phyloP scores from a whole-genome alignment of 1,140 invertebrate genomes.

The Drosophila busckii region DNA sequence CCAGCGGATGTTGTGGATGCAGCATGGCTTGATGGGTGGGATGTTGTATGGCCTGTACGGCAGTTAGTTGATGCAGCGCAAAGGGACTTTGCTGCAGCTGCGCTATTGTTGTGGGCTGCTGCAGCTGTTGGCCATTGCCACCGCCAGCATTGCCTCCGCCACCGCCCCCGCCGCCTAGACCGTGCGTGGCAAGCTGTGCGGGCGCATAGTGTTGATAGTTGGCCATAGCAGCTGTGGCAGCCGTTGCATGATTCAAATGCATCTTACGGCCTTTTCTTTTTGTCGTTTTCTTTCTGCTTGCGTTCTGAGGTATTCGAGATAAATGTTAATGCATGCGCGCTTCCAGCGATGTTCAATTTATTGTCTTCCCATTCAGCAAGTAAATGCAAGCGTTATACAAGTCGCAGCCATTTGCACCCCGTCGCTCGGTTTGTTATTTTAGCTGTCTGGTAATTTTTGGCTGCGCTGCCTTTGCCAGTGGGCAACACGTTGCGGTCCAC shows the following conservation, averaged over 20 bases:
- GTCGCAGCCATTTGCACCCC: slow-evolving; percentile 54
- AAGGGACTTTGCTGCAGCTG: slow-evolving; percentile 67
- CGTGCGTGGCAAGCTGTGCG: slow-evolving; percentile 61
- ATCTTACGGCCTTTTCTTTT: slow-evolving; percentile 35
- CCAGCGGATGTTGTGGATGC: slow-evolving; percentile 72
- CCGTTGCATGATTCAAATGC: slow-evolving; percentile 77
- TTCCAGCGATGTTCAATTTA: slow-evolving; percentile 41
- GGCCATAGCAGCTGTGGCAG: slow-evolving; percentile 70
- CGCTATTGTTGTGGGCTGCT: slow-evolving; percentile 64
- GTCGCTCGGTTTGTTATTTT: slow-evolving; percentile 64
- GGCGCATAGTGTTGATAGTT: slow-evolving; percentile 75
- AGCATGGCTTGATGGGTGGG: slow-evolving; percentile 76
- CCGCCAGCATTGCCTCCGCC: slow-evolving; percentile 17
- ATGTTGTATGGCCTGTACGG: slow-evolving; percentile 76
- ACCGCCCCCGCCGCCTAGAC: slow-evolving; percentile 42
- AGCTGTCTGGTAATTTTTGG: slow-evolving; percentile 55
- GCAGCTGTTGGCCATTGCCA: slow-evolving; percentile 41
- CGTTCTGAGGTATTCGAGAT: slow-evolving; percentile 66
- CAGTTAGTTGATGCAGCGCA: slow-evolving; percentile 68
- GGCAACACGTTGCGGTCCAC: slow-evolving; percentile 59
- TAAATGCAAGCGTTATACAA: slow-evolving; percentile 51
- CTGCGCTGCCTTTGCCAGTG: slow-evolving; percentile 39
- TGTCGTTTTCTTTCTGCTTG: background rate
- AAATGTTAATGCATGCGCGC: slow-evolving; percentile 16
- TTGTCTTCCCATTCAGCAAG: slow-evolving; percentile 53